Percentiles rank a stretch among this genome's conserved stretches.
Evolutionary conservation across 2,113 vertebrate genomes (phyloP).

Genomic region (Thalassoma bifasciatum): DNA sequence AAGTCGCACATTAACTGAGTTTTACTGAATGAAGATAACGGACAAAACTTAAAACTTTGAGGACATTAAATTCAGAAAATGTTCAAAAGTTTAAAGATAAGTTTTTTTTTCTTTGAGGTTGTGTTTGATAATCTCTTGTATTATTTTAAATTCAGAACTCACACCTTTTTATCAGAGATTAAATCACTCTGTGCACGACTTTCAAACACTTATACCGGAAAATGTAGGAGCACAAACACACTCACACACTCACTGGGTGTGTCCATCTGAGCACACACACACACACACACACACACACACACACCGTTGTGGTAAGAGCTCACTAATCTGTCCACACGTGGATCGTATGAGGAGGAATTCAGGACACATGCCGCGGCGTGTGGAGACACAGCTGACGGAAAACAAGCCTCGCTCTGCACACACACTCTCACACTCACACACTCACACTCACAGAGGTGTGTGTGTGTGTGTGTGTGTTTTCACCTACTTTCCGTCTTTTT

Average conservation of each 20-base stretch:
- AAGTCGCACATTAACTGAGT: too few species aligned
- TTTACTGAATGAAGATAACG: too few species aligned
- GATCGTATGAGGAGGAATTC: slow-evolving; percentile 45
- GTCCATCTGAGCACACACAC: slow-evolving; percentile 8
- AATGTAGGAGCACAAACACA: neutral
- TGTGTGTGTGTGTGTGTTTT: neutral
- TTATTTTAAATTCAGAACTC: too few species aligned
- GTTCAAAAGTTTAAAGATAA: too few species aligned
- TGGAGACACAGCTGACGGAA: slow-evolving; percentile 16
- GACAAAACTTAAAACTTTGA: too few species aligned
- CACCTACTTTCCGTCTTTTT: neutral
- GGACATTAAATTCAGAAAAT: too few species aligned
- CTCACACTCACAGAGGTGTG: neutral
- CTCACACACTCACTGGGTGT: slow-evolving; percentile 32
- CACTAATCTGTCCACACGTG: slow-evolving; percentile 32
- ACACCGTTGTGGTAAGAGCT: neutral
- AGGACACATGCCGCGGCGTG: slow-evolving; percentile 42
- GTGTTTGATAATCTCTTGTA: too few species aligned
- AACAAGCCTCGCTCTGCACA: neutral
- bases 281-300: slow-evolving; percentile 14
- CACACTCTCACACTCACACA: slow-evolving; percentile 15
- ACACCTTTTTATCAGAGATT: too few species aligned
- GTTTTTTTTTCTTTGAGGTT: too few species aligned
- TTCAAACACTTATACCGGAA: neutral
- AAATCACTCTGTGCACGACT: too few species aligned